Evolutionary conservation across 2,113 vertebrate species (phyloP).

Genomic region (Capreolus pygargus): DNA sequence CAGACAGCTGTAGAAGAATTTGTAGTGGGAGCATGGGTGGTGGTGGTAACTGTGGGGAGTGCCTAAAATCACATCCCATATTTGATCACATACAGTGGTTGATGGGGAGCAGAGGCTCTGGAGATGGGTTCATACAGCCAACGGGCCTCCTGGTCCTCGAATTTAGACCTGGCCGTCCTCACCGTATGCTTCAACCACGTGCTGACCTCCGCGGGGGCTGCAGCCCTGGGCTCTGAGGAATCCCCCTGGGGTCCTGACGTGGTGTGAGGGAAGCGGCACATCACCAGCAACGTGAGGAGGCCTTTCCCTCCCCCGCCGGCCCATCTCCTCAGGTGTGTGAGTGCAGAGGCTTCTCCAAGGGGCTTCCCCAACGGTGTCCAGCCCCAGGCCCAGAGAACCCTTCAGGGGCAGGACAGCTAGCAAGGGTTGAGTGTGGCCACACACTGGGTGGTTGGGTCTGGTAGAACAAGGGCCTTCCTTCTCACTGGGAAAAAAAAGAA

Average conservation of each 20-base stretch:
- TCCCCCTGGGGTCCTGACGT: accelerated
- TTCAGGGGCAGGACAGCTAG: not conserved
- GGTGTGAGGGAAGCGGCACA: not conserved
- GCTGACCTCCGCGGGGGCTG: accelerated
- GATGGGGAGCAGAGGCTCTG: accelerated
- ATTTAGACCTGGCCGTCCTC: not conserved
- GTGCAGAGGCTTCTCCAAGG: not conserved
- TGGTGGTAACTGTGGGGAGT: not conserved
- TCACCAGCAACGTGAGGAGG: accelerated
- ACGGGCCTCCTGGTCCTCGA: not conserved
- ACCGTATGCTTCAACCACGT: accelerated
- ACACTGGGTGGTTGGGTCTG: not conserved
- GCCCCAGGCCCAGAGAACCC: not conserved
- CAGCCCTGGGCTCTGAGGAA: not conserved
- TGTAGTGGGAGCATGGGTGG: not conserved
- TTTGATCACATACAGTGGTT: not conserved
- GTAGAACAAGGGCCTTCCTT: not conserved
- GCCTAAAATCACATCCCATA: not conserved
- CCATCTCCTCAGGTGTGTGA: accelerated
- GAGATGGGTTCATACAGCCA: not conserved
- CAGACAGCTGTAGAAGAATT: not conserved
- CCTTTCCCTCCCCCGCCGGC: accelerated
- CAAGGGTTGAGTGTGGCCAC: not conserved
- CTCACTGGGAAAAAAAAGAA: not conserved
- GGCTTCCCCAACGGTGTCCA: not conserved